Evolutionary conservation across 2,888 invertebrate species (phyloP).

Genomic region (Nomada ferruginata): DNA sequence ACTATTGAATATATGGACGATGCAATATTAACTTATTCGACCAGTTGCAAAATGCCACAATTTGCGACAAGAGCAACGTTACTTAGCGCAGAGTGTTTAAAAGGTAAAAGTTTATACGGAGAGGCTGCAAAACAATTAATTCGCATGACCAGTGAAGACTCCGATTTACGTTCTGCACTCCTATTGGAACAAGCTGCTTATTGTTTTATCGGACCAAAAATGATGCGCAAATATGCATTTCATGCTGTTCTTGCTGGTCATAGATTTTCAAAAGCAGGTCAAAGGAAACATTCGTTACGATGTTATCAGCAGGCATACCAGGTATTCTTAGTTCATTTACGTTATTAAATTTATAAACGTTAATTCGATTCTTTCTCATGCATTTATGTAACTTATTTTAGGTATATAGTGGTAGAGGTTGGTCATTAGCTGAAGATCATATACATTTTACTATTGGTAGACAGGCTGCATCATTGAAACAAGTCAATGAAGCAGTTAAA

Average conservation of each 20-base stretch:
- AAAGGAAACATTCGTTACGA: constrained; percentile 95
- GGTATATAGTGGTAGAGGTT: constrained; percentile 91
- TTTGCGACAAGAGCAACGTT: constrained; percentile 97
- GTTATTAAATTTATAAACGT: neutral
- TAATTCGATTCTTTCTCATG: neutral
- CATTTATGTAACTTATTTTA: constrained; percentile 74
- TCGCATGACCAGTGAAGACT: constrained; percentile 98
- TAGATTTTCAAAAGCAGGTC: constrained; percentile 96
- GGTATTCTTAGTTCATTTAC: constrained; percentile 83
- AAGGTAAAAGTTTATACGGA: constrained; percentile 90
- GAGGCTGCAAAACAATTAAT: constrained; percentile 98
- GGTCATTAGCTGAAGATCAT: constrained; percentile 97
- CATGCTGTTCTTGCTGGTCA: constrained; percentile 98
- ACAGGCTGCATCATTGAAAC: constrained; percentile 93
- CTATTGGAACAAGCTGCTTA: constrained; percentile 97
- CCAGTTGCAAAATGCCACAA: constrained; percentile 95
- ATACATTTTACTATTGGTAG: constrained; percentile 97
- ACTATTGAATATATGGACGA: constrained; percentile 97
- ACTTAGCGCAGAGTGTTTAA: constrained; percentile 94
- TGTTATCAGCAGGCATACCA: constrained; percentile 97
- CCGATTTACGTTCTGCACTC: constrained; percentile 97
- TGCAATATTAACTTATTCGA: constrained; percentile 95
- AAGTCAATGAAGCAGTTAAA: constrained; percentile 88
- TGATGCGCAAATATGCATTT: constrained; percentile 97
- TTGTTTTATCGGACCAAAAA: constrained; percentile 91